These are phyloP conservation scores for Neomicropteryx cornuta DNA, from an alignment of 1,140 invertebrate species.

Conservation along the genomic window DNA sequence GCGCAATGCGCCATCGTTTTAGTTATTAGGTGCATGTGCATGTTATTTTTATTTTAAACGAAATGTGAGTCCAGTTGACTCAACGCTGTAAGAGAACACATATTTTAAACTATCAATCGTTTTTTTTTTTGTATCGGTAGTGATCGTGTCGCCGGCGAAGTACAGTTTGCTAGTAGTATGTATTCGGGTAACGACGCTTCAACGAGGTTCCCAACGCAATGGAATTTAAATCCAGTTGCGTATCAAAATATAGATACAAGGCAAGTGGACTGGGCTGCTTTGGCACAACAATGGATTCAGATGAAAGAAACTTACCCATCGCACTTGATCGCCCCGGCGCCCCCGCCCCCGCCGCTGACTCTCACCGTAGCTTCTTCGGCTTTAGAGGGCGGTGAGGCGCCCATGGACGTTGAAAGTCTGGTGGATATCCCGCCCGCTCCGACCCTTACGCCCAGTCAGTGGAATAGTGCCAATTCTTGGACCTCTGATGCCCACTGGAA, in stretches of 20 bases:
- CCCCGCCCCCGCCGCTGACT: constrained; percentile 39
- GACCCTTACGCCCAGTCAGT: constrained; percentile 23
- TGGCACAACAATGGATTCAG: constrained; percentile 96
- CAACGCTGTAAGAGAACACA: too few species aligned
- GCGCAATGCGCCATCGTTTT: too few species aligned
- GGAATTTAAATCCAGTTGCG: constrained; percentile 59
- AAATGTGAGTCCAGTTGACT: too few species aligned
- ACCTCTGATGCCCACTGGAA: too few species aligned
- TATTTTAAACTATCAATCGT: too few species aligned
- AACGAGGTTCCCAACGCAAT: constrained; percentile 57
- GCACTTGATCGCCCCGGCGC: constrained; percentile 29
- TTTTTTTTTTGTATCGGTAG: too few species aligned
- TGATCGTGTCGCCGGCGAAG: too few species aligned
- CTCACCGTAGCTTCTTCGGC: constrained; percentile 21
- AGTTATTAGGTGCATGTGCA: too few species aligned
- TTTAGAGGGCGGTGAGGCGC: constrained; percentile 62
- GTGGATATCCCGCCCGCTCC: constrained; percentile 31
- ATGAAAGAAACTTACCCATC: constrained; percentile 72
- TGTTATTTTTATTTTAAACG: too few species aligned
- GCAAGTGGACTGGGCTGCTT: constrained; percentile 85
- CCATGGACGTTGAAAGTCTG: constrained; percentile 66
- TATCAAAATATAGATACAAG: constrained; percentile 49
- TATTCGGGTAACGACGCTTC: constrained; percentile 36
- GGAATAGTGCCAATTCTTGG: constrained; percentile 12
- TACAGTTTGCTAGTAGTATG: too few species aligned